Evolutionary conservation across 2,888 invertebrate species (phyloP), one percentile per base, ranked within the genome.

Genomic region (Fragum whitleyi): DNA sequence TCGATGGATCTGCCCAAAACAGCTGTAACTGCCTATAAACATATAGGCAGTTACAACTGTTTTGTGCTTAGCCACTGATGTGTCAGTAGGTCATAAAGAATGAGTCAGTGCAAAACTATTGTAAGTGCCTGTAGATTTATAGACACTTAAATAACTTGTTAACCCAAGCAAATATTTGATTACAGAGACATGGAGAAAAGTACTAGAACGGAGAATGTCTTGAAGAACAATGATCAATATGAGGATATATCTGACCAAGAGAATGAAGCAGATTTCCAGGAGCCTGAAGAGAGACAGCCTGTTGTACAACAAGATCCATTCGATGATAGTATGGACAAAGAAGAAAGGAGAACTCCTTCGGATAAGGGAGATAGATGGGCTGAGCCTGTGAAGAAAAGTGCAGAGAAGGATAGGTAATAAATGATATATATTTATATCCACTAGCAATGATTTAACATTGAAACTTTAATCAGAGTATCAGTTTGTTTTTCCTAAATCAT

Each of bases 231-330:
- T 57, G 85, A 82, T n/a, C 79, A 78, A 57, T 86, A 87, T 65
- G 81, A 86, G 53, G 81, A 82, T 29, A 81, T 84, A 28, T 79
- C 85, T 23, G 86, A 87, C 65, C 85, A 86, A 53, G 84, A 86
- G 62, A 79, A 85, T 77, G 86, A 83, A 65, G 82, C 81, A 62
- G 87, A 87, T 47, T 87, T 86, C 21, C 67, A 75, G 28, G 89
- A 90, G 42, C 86, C 85, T 11, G 88, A 89, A 26, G 80, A 36
- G 51, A 85, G 71, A 55, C 77, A 83, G 29, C 87, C 90, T 0
- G 79, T 88, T 11, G 80, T 90, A 28, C 92, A 92, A 77, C 90
- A 91, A 86, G 93, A 93, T 87, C 90, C 92, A 9, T 93, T 93
- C 89, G 93, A 94, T 79, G 93, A 93, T 47, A 47, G 47, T 47